Percentiles rank a stretch among this genome's conserved stretches.
Evolutionary conservation across 2,888 invertebrate species (phyloP).

Genomic region (Teleiodes luculella): DNA sequence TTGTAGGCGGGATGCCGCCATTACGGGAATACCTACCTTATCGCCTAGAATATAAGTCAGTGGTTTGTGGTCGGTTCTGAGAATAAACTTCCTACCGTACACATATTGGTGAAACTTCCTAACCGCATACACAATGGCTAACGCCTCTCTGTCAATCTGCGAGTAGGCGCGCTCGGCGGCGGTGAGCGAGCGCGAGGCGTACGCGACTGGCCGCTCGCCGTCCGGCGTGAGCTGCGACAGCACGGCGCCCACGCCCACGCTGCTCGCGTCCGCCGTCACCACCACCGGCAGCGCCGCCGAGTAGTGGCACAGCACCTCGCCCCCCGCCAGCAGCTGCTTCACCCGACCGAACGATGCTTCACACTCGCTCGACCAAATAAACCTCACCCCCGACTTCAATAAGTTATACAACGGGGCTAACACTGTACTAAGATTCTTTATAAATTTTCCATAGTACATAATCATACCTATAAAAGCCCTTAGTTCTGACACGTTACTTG

Average conservation of each 20-base stretch:
- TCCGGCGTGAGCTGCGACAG: constrained; percentile 14
- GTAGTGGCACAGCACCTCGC: constrained; percentile 20
- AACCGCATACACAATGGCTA: constrained; percentile 19
- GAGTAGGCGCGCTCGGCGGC: constrained; percentile 9
- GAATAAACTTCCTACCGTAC: constrained; percentile 16
- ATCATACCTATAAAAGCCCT: constrained; percentile 36
- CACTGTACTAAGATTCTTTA: constrained; percentile 13
- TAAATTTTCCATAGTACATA: constrained; percentile 44
- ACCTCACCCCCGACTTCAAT: neutral
- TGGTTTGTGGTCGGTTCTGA: constrained; percentile 16
- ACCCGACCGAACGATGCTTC: too few relatives aligned
- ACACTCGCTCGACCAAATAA: too few relatives aligned
- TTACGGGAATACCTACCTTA: neutral
- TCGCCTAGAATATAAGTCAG: neutral
- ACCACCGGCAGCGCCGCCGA: constrained; percentile 14
- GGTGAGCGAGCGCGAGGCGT: constrained; percentile 15
- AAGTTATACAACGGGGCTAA: constrained; percentile 13
- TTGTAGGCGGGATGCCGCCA: neutral
- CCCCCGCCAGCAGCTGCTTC: constrained; percentile 10
- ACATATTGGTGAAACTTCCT: constrained; percentile 21
- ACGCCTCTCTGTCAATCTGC: constrained; percentile 20
- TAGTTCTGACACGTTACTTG: constrained; percentile 9
- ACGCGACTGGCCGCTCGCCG: constrained; percentile 17
- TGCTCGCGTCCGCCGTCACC: constrained; percentile 21
- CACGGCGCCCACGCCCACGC: constrained; percentile 19